Percentiles rank a stretch among this genome's conserved stretches.
Conservation (phyloP, 2,888 invertebrate genomes). For the Drosophila algonquin region DNA sequence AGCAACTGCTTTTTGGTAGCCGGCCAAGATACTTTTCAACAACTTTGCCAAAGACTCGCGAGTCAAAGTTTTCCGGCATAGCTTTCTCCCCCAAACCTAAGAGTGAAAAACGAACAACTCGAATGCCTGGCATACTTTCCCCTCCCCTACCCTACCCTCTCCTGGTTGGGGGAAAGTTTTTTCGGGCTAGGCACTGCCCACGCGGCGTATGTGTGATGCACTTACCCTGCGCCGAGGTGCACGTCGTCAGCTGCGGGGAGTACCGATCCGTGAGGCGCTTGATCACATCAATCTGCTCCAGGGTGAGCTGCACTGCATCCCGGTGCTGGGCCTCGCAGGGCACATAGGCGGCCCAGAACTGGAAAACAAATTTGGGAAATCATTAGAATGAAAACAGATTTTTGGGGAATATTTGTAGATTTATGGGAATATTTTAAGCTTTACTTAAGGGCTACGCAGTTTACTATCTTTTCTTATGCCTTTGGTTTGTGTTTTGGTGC, state of each 20-base stretch:
- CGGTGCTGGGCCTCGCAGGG: constrained; percentile 89
- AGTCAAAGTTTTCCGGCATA: constrained; percentile 43
- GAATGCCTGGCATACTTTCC: constrained; percentile 43
- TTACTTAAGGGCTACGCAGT: background rate
- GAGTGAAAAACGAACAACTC: constrained; percentile 35
- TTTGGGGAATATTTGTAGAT: background rate
- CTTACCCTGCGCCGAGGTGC: constrained; percentile 88
- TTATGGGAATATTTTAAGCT: background rate
- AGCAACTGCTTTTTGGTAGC: constrained; percentile 26
- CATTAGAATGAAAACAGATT: background rate
- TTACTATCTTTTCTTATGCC: too few species aligned
- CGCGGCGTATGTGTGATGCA: constrained; percentile 55
- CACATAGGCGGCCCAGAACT: constrained; percentile 91
- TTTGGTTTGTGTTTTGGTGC: too few species aligned
- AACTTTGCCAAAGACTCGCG: constrained; percentile 50
- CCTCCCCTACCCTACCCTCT: background rate
- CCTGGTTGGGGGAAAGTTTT: background rate
- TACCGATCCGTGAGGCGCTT: constrained; percentile 88
- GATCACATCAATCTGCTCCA: constrained; percentile 90
- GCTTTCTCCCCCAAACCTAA: background rate
- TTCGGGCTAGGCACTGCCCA: constrained; percentile 21
- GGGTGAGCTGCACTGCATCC: constrained; percentile 88
- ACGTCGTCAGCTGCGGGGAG: constrained; percentile 87
- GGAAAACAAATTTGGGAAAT: constrained; percentile 48
- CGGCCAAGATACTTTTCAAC: constrained; percentile 58